A percentile compares a stretch with the other conserved stretches of the same genome.
Conservation (phyloP, 2,797 vertebrate species). For the Thaleichthys pacificus region DNA sequence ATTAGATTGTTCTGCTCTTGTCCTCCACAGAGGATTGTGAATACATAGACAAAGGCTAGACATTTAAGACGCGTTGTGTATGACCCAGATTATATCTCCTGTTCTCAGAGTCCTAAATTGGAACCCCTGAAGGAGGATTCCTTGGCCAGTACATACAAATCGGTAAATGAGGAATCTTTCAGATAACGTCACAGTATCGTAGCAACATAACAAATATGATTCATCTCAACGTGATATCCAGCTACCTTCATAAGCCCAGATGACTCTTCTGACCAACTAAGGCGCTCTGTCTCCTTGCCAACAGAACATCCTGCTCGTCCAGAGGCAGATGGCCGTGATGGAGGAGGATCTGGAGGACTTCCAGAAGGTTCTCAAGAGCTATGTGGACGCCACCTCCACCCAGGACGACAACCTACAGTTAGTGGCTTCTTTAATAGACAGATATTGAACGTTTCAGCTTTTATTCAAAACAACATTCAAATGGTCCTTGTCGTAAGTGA, state of each 20-base stretch:
- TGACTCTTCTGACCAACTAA: background rate
- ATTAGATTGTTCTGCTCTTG: no score
- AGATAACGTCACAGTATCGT: constrained; percentile 4
- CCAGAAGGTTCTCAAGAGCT: constrained; percentile 81
- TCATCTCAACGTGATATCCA: background rate
- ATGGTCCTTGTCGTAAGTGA: no score
- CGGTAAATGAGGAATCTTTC: constrained; percentile 74
- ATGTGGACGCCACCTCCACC: constrained; percentile 79
- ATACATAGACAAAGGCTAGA: no score
- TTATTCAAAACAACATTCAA: no score
- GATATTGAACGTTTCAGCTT: background rate
- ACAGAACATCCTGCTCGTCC: constrained; percentile 93
- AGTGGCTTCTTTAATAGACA: constrained; percentile 57
- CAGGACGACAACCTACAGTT: constrained; percentile 91
- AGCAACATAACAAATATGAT: constrained; percentile 8
- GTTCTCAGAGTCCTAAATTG: constrained; percentile 81
- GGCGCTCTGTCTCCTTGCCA: constrained; percentile 25
- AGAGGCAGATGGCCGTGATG: constrained; percentile 87
- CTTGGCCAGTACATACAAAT: constrained; percentile 75
- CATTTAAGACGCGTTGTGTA: no score
- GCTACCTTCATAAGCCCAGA: background rate
- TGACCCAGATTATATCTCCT: background rate
- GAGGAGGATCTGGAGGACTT: constrained; percentile 81
- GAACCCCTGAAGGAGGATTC: constrained; percentile 86
- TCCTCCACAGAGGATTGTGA: no score